Base-by-base conservation (phyloP, 2,888 invertebrate genomes). In the Drosophila paracracens region DNA sequence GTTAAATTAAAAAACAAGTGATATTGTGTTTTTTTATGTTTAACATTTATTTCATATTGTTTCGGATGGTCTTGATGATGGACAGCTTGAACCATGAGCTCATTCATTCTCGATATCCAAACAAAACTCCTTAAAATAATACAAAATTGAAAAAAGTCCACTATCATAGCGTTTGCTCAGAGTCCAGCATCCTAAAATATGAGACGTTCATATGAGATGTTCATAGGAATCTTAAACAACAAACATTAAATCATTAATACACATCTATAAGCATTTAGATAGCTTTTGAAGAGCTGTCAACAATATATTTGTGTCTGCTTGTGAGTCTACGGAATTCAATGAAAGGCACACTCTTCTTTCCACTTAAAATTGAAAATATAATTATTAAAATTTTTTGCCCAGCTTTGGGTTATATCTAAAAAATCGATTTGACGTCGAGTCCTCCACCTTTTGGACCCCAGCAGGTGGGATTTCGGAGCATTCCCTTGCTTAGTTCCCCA, bases 31-130 rank as follows among this genome's bases (percentile, higher is more conserved):
- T 59, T 48, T 67, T 82, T 79, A 76, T 82, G 82, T 76, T 84
- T 16, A 82, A 85, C 90, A 84, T 89, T 88, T 89, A 84, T 88
- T 88, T 79, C 53, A 82, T 70, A 67, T 65, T 65, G 58, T 56
- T 74, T 66, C 52, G 36, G 52, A 63, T 69, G 70, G 53, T 64
- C 33, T 63, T 56, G 64, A 64, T 65, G 79, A 73, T 63, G 65
- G 64, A 52, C 70, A 62, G 51, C 59, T 38, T 43, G 52, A 43
- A 31, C 62, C 53, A 29, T 54, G 33, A 60, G 63, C 52, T 53
- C 36, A 65, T 59, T 54, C 67, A 36, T 54, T 67, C 82, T 38
- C 16, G 11, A 29, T 33, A 31, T 25, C 18, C 2, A 69, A 53
- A 29, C 29, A 66, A n/a, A 51, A 36, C 11, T 58, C 2, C 36